Percentiles rank a stretch among this genome's conserved stretches.
phyloP scores from a whole-genome alignment of 2,797 vertebrate species.

The Setipinna tenuifilis region DNA sequence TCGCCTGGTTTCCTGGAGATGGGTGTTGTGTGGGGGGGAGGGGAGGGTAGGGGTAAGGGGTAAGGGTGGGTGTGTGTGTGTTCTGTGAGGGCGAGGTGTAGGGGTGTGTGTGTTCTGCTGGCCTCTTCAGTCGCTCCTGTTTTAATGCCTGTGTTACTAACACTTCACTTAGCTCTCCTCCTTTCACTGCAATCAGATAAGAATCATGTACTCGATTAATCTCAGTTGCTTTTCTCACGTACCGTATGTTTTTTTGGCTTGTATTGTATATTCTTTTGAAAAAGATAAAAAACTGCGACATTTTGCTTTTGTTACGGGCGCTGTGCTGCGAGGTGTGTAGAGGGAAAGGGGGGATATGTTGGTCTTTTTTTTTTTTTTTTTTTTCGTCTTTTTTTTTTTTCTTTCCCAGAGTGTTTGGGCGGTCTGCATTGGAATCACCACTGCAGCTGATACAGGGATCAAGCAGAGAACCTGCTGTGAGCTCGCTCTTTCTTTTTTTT shows the following conservation, averaged over 20 bases:
- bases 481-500: too few species aligned
- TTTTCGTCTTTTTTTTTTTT: not conserved
- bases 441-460: not conserved
- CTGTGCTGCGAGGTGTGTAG: not conserved
- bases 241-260: not conserved
- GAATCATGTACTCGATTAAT: conserved; percentile 42
- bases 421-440: not conserved
- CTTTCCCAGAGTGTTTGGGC: not conserved
- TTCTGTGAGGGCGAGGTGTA: too few species aligned
- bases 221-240: conserved; percentile 5
- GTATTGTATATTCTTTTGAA: conserved; percentile 16
- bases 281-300: not conserved
- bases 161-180: conserved; percentile 54
- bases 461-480: not conserved
- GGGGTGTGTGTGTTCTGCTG: not conserved
- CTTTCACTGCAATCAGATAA: conserved; percentile 32
- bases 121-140: conserved; percentile 34
- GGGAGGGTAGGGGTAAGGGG: not conserved
- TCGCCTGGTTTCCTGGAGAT: not conserved
- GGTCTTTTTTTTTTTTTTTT: not conserved
- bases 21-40: not conserved
- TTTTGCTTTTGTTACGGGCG: conserved; percentile 20
- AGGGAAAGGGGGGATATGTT: not conserved
- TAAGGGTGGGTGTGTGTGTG: too few species aligned
- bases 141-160: conserved; percentile 70